Base-by-base conservation (phyloP, 2,113 vertebrate species). In the Cebus imitator region DNA sequence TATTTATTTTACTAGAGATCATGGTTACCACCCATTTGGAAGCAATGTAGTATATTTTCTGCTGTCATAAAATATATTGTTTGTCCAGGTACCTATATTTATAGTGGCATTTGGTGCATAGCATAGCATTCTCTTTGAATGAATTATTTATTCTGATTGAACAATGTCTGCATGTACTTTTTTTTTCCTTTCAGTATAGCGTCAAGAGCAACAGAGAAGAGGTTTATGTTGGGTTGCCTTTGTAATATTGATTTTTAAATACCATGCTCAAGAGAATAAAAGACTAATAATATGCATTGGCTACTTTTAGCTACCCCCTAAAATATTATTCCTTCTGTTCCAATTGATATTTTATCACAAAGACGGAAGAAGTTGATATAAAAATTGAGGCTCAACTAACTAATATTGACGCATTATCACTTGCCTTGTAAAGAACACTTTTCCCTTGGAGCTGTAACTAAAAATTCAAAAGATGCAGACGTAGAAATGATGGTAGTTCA, bases 1-100 rank as follows among this genome's bases (percentile, higher is more conserved):
- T 99, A 99, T 99, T 99, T 99, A 99, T 99, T 99, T 98, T 98
- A 98, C 97, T 98, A 96, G 98, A 98, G 97, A 98, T 97, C 97
- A 97, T 98, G 97, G 98, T 98, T 99, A 98, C 98, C 98, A 99
- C 99, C 98, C 98, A 99, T 99, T 98, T 98, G 95, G 98, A 98
- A 98, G 94, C 97, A 98, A 98, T 92, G 87, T 48, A 93, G 90
- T 68, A 10, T 96, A 98, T 97, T 97, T 98, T 98, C 76, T 83
- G 97, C 94, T 96, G 70, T 43, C 96, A 84, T 58, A 95, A 96
- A 97, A 97, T 92, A 84, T 97, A 91, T 85, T 95, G 48, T 75
- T 98, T 88, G 61, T 52, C 81, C 92, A 89, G 88, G 58, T 96
- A 96, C 90, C 88, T 95, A 72, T 64, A 76, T 92, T 96, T 87